Percentiles rank a stretch among this genome's conserved stretches.
These are phyloP conservation scores for Tenebrio molitor DNA, from an alignment of 1,140 invertebrate species.

Conservation along the genomic window DNA sequence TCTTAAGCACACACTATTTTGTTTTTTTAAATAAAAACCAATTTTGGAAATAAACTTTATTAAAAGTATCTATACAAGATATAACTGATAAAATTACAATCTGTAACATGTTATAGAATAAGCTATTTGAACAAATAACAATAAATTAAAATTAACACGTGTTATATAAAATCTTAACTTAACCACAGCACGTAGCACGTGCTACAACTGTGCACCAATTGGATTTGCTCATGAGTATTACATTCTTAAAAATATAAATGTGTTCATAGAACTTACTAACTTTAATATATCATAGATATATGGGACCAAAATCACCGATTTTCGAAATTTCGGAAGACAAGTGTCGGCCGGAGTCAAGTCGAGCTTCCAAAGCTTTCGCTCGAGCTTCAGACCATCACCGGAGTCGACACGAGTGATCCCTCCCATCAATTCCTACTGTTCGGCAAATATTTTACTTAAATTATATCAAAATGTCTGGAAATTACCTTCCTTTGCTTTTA, in stretches of 20 bases:
- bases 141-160: constrained; percentile 31
- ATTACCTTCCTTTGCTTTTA: constrained; percentile 67
- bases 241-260: constrained; percentile 32
- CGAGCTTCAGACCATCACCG: constrained; percentile 55
- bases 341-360: background rate
- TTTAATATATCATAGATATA: constrained; percentile 97
- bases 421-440: constrained; percentile 54
- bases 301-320: constrained; percentile 87
- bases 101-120: constrained; percentile 11
- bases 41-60: constrained; percentile 21
- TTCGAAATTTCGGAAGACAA: constrained; percentile 62
- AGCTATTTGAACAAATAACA: constrained; percentile 20
- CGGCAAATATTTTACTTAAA: constrained; percentile 64
- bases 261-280: constrained; percentile 93
- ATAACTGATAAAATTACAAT: constrained; percentile 8
- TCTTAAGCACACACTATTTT: too few species aligned
- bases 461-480: constrained; percentile 61
- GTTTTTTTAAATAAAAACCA: background rate
- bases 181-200: constrained; percentile 30
- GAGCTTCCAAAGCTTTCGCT: constrained; percentile 61
- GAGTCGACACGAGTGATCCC: constrained; percentile 35
- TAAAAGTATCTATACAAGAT: constrained; percentile 10
- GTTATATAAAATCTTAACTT: background rate
- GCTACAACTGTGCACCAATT: constrained; percentile 10
- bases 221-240: constrained; percentile 20